Evolutionary conservation across 2,888 invertebrate species (phyloP), one percentile per base, ranked within the genome.

Genomic region (Listrodromus nycthemerus): DNA sequence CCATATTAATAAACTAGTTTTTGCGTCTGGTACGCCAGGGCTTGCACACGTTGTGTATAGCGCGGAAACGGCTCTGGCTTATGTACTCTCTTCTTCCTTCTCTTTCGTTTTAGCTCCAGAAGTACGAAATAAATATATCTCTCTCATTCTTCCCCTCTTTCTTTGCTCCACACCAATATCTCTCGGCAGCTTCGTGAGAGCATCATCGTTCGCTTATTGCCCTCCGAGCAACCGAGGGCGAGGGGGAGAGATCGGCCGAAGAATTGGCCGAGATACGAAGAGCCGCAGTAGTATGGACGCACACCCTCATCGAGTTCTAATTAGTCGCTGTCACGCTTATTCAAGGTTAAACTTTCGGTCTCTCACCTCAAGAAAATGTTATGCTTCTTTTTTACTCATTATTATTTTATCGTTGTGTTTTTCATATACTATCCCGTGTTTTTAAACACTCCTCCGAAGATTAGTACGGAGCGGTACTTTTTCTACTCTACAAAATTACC

Each of bases 1-100:
- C 85, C 90, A 88, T 90, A 88, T 90, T 90, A 89, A 89, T 90
- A 90, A 90, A 90, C 89, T 90, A 89, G 90, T 90, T 90, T 90
- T 88, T 89, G 81, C 67, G 71, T 16, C 71, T 81, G 70, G 61
- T 61, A 30, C 30, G 30, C 52, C 5, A 33, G 13, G 19, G 58
- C 61, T 71, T 61, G 81, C 65, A 70, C 52, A 48, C 37, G 45
- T 19, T 81, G 70, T 45, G 27, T 79, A 63, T 73, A 80, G 61
- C 30, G 58, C 16, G 66, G n/a, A 75, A 37, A 74, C 24, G 48
- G n/a, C 74, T 50, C 48, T 10, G 50, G 61, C 27, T 61, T 61
- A 30, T 61, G 61, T 5, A 21, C 50, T 19, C 50, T 19, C 41
- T 41, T 16, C 16, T 4, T n/a, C 48, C n/a, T 13, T 8, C 13